Percentiles rank a stretch among this genome's conserved stretches.
Evolutionary conservation across 2,888 invertebrate genomes (phyloP).

Genomic region (Ichneumoninae sp.): DNA sequence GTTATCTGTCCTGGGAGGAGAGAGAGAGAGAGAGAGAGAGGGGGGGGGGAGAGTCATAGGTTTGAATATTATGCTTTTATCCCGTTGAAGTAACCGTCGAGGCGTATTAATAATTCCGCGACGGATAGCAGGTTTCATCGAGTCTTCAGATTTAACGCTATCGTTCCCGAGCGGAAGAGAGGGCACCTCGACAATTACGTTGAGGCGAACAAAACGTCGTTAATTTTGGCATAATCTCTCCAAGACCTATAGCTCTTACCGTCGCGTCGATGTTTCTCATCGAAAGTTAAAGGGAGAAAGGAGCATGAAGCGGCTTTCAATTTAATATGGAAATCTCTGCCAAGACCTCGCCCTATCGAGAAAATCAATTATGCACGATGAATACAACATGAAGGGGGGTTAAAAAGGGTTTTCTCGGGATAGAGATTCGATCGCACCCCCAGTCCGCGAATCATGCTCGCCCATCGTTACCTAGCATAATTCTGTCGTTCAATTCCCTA

Average conservation of each 20-base stretch:
- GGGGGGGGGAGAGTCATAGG: neutral
- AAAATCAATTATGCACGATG: slow-evolving; percentile 82
- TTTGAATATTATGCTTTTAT: slow-evolving; percentile 66
- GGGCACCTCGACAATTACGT: neutral
- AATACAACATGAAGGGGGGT: slow-evolving; percentile 78
- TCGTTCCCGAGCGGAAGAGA: slow-evolving; percentile 6
- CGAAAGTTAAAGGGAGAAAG: slow-evolving; percentile 30
- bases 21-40: too few relatives aligned
- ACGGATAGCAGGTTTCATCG: slow-evolving; percentile 68
- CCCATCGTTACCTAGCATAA: slow-evolving; percentile 54
- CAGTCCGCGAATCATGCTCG: slow-evolving; percentile 53
- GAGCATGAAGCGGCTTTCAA: slow-evolving; percentile 70
- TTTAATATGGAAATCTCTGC: slow-evolving; percentile 78
- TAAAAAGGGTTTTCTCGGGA: slow-evolving; percentile 65
- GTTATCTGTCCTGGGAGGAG: neutral
- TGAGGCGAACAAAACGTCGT: slow-evolving; percentile 68
- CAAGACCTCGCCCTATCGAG: slow-evolving; percentile 68
- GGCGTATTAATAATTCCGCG: slow-evolving; percentile 56
- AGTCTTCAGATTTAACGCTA: slow-evolving; percentile 73
- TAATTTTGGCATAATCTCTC: slow-evolving; percentile 75
- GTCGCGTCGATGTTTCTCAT: neutral
- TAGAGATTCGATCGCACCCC: slow-evolving; percentile 19
- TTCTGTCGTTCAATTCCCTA: slow-evolving; percentile 41
- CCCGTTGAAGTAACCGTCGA: slow-evolving; percentile 29
- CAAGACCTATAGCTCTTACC: slow-evolving; percentile 31